A percentile compares a stretch with the other conserved stretches of the same genome.
Evolutionary conservation across 2,113 vertebrate genomes (phyloP).

Genomic region (Petromus typicus): DNA sequence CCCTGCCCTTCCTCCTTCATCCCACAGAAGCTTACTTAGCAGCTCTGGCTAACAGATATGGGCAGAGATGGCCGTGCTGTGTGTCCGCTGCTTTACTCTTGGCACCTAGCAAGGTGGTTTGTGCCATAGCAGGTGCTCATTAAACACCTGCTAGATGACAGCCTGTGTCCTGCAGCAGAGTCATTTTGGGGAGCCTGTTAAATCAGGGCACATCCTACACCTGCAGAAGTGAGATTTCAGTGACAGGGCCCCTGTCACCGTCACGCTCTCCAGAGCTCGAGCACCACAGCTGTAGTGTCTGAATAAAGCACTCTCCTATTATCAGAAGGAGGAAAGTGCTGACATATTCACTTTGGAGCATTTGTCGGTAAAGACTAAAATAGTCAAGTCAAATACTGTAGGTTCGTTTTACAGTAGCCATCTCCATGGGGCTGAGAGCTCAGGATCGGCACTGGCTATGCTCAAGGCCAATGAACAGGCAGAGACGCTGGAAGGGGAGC

Average conservation of each 20-base stretch:
- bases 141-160: background rate
- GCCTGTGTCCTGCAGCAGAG: background rate
- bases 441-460: background rate
- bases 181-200: background rate
- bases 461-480: background rate
- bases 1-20: background rate
- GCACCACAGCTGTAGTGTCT: background rate
- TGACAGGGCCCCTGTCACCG: background rate
- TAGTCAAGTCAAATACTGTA: background rate
- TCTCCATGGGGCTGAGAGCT: background rate
- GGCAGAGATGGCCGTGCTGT: background rate
- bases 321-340: constrained; percentile 19
- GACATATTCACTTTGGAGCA: background rate
- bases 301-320: constrained; percentile 37
- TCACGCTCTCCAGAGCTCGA: background rate
- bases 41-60: background rate
- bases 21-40: background rate
- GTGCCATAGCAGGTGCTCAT: background rate
- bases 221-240: background rate
- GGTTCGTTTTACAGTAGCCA: background rate
- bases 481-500: background rate
- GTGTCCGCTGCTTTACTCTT: background rate
- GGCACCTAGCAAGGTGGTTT: background rate
- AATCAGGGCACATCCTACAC: background rate
- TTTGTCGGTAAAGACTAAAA: constrained; percentile 29